A percentile compares a stretch with the other conserved stretches of the same genome.
Evolutionary conservation across 2,797 vertebrate species (phyloP).

Genomic region (Micropoecilia bifurca): DNA sequence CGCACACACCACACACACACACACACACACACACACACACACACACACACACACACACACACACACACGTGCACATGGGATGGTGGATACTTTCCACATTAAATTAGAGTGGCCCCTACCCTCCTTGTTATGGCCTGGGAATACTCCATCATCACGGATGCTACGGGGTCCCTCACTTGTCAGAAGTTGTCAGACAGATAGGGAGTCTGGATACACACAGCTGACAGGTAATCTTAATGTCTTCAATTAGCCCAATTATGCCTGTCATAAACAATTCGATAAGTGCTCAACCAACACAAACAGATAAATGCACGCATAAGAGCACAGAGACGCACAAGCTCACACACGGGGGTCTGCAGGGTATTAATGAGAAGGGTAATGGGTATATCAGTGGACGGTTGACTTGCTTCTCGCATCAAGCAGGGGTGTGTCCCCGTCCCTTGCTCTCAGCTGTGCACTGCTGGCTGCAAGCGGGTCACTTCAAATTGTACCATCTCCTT

Average conservation of each 20-base stretch:
- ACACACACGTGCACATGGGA: slow-evolving; percentile 17
- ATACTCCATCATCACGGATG: slow-evolving; percentile 96
- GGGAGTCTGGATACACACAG: slow-evolving; percentile 95
- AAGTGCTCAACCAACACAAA: slow-evolving; percentile 97
- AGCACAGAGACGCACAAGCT: slow-evolving; percentile 83
- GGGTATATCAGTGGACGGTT: slow-evolving; percentile 92
- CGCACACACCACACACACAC: too few relatives aligned
- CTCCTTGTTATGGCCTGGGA: slow-evolving; percentile 94
- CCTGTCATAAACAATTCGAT: slow-evolving; percentile 99
- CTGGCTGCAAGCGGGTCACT: slow-evolving; percentile 94
- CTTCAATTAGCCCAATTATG: slow-evolving; percentile 99
- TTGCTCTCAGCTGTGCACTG: slow-evolving; percentile 91
- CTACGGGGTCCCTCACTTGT: slow-evolving; percentile 98
- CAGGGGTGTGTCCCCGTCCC: slow-evolving; percentile 61
- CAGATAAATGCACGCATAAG: slow-evolving; percentile 91
- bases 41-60: slow-evolving; percentile 28
- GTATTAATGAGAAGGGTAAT: slow-evolving; percentile 96
- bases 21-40: slow-evolving; percentile 33
- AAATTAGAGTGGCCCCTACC: slow-evolving; percentile 97
- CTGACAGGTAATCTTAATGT: slow-evolving; percentile 99
- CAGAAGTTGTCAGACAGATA: slow-evolving; percentile 98
- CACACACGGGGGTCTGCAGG: slow-evolving; percentile 81
- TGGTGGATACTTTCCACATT: slow-evolving; percentile 90
- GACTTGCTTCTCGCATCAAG: slow-evolving; percentile 85
- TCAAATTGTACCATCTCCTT: slow-evolving; percentile 99